Base-by-base conservation (phyloP, 2,797 vertebrate genomes). In the Zenarchopterus dispar region DNA sequence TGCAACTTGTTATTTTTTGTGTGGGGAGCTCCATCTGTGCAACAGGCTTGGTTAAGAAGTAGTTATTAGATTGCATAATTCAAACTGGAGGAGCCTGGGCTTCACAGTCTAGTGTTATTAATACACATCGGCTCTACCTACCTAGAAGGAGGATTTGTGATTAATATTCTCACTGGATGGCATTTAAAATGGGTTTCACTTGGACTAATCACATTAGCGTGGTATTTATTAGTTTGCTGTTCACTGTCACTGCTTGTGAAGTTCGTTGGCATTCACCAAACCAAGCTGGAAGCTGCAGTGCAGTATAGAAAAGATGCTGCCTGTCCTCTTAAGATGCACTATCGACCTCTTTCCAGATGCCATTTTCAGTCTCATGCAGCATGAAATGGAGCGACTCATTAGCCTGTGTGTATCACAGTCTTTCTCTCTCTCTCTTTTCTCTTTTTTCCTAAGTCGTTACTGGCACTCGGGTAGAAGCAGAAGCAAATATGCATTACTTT, bases 281-380 rank as follows among this genome's bases (percentile, higher is more conserved):
- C 69, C 41, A 58, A 74, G 73, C 56, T 78, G 33, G 70, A 67
- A 86, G 76, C 84, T 84, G 85, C 87, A 75, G 62, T 64, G 64
- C 62, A 56, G 56, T 72, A 58, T 56, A 72, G 73, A 68, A 71
- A 73, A 59, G 67, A 70, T 81, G 70, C 28, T 36, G 62, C 22
- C 5, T 23, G 66, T 86, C 79, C 78, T 84, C 75, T n/a, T 66
- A 83, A 80, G 81, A 80, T 76, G 66, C 81, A 28, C 76, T 70
- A 75, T 84, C 78, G 65, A 87, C 84, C 81, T 84, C 75, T 44
- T 78, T 62, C 66, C 66, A 72, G 71, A 79, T 75, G 76, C 69
- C 82, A 73, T 84, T 91, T 89, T 81, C 84, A 77, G 47, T 86
- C 69, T 70, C 80, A 56, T 61, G 76, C 84, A 58, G 80, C 72